phyloP scores from a whole-genome alignment of 30 jellyfish, hydroid and myxozoan genomes.

The Mastigias papua region DNA sequence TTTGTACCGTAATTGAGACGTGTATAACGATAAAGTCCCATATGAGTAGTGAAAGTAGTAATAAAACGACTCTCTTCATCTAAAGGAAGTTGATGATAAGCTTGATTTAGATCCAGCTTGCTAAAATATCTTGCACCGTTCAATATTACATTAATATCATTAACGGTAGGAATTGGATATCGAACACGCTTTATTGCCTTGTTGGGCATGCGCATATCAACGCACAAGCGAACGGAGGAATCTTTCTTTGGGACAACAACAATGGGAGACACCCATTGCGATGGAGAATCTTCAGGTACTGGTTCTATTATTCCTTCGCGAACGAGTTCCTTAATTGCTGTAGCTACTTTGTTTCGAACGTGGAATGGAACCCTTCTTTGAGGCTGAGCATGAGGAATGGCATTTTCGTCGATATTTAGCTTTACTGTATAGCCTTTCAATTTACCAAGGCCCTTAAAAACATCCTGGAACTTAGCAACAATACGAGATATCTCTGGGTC shows the following conservation, averaged over 20 bases:
- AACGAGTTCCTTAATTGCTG: neutral
- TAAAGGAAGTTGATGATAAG: conserved; percentile 41
- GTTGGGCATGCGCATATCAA: conserved; percentile 59
- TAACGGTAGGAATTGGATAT: conserved; percentile 51
- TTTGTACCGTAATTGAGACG: conserved; percentile 50
- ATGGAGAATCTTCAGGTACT: conserved; percentile 25
- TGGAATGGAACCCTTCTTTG: conserved; percentile 35
- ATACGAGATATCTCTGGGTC: neutral
- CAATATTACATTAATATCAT: conserved; percentile 39
- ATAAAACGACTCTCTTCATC: conserved; percentile 30
- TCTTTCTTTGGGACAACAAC: conserved; percentile 62
- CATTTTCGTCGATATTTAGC: conserved; percentile 21
- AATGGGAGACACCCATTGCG: conserved; percentile 71
- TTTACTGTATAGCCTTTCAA: conserved; percentile 7
- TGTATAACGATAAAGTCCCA: conserved; percentile 26
- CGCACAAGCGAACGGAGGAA: conserved; percentile 50
- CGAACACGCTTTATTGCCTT: conserved; percentile 62
- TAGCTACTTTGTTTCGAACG: conserved; percentile 5
- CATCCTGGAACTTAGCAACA: neutral
- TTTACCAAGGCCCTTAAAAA: conserved; percentile 25
- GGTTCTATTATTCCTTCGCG: conserved; percentile 1
- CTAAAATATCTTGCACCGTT: conserved; percentile 47
- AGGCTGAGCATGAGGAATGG: conserved; percentile 21
- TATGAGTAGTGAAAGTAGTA: conserved; percentile 28
- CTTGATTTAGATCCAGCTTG: conserved; percentile 45